phyloP scores from a whole-genome alignment of 2,113 vertebrate genomes.

The Ceyx margarethae region DNA sequence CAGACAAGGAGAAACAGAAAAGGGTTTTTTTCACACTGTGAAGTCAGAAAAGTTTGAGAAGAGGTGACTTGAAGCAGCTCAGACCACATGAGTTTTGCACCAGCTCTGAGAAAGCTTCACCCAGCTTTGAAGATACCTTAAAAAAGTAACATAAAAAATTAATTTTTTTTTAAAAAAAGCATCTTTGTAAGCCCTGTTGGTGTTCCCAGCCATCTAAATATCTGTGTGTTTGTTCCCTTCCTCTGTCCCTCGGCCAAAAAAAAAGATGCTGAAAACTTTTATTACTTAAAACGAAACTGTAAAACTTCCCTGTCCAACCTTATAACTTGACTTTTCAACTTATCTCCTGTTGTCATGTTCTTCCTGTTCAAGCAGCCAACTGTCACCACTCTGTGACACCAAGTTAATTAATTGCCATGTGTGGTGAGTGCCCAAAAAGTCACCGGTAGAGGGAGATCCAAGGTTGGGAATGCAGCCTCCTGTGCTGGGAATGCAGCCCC shows the following conservation, averaged over 20 bases:
- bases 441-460: constrained; percentile 49
- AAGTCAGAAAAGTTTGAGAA: not conserved
- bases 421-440: not conserved
- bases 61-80: not conserved
- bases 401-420: fast-evolving
- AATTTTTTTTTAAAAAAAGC: not conserved
- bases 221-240: fast-evolving
- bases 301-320: not conserved
- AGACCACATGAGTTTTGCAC: not conserved
- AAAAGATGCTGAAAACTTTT: not conserved
- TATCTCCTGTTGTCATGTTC: not conserved
- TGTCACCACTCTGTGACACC: fast-evolving
- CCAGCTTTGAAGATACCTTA: not conserved
- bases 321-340: not conserved
- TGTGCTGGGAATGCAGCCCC: no score
- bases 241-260: not conserved
- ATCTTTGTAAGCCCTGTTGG: not conserved
- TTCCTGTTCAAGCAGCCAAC: not conserved
- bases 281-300: not conserved
- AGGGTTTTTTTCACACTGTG: not conserved
- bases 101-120: not conserved
- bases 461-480: not conserved
- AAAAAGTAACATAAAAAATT: not conserved
- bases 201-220: not conserved
- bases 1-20: not conserved